Conservation (phyloP, 2,797 vertebrate genomes). For the Bovichtus diacanthus region DNA sequence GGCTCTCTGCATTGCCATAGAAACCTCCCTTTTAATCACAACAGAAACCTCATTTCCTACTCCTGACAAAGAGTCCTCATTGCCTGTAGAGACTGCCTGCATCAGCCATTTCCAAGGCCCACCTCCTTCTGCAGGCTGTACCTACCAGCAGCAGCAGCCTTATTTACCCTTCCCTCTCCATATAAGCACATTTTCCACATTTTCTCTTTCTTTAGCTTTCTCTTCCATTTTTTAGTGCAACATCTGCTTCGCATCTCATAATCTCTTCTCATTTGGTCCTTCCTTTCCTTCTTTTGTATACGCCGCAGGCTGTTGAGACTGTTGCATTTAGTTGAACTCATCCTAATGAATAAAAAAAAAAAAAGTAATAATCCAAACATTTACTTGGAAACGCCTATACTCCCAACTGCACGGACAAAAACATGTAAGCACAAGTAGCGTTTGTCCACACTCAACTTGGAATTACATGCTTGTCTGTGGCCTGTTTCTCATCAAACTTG, state of each 20-base stretch:
- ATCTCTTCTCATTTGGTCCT: not conserved
- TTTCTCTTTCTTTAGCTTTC: slow-evolving; percentile 47
- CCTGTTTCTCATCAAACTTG: slow-evolving; percentile 41
- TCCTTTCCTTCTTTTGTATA: not conserved
- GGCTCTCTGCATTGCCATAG: slow-evolving; percentile 83
- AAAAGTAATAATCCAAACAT: not conserved
- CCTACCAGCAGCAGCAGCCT: slow-evolving; percentile 57
- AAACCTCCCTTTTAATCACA: slow-evolving; percentile 86
- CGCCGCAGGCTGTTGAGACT: not conserved
- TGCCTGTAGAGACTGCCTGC: slow-evolving; percentile 78
- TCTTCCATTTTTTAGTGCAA: not conserved
- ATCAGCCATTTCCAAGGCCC: slow-evolving; percentile 71
- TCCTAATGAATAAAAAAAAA: not conserved
- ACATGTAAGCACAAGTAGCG: slow-evolving; percentile 48
- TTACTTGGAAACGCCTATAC: slow-evolving; percentile 31
- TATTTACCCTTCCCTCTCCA: slow-evolving; percentile 60
- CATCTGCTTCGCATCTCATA: slow-evolving; percentile 2
- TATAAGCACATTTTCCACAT: slow-evolving; percentile 72
- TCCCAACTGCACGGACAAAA: slow-evolving; percentile 8
- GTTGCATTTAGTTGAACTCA: slow-evolving; percentile 6
- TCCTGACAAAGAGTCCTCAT: slow-evolving; percentile 82
- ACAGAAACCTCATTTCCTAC: slow-evolving; percentile 86
- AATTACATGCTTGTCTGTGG: slow-evolving; percentile 38
- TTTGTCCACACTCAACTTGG: slow-evolving; percentile 42
- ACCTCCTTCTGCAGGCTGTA: slow-evolving; percentile 62